phyloP scores from a whole-genome alignment of 1,140 invertebrate species.

The Akabosia matsudoensis region DNA sequence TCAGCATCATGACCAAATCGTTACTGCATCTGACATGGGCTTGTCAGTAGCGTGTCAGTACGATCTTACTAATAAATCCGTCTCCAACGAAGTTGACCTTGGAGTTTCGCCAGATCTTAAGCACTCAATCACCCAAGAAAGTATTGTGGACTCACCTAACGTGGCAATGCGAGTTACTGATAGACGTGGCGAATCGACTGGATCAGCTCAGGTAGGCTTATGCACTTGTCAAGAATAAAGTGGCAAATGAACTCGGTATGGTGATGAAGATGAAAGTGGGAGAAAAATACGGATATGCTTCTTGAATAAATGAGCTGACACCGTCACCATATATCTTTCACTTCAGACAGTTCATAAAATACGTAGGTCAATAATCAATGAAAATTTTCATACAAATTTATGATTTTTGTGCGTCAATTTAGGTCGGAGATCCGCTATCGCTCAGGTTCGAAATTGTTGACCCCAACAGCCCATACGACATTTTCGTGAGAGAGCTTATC shows the following conservation, averaged over 20 bases:
- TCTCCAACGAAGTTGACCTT: conserved; percentile 84
- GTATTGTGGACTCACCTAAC: conserved; percentile 83
- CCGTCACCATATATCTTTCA: not conserved
- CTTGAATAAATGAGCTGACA: not conserved
- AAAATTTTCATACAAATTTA: too few relatives aligned
- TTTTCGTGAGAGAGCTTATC: conserved; percentile 87
- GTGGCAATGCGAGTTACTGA: conserved; percentile 85
- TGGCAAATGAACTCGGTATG: not conserved
- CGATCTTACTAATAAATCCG: conserved; percentile 87
- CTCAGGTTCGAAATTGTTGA: conserved; percentile 88
- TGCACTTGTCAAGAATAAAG: not conserved
- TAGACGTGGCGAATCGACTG: conserved; percentile 50
- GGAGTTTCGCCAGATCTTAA: conserved; percentile 81
- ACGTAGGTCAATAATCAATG: too few relatives aligned
- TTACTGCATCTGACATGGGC: conserved; percentile 87
- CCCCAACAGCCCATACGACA: conserved; percentile 83
- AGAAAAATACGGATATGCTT: not conserved
- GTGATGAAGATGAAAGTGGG: not conserved
- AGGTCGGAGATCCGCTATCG: conserved; percentile 85
- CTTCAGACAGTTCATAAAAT: too few relatives aligned
- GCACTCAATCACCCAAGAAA: conserved; percentile 54
- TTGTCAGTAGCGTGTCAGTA: conserved; percentile 89
- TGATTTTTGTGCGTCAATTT: conserved; percentile 58
- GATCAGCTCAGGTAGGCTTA: conserved; percentile 51
- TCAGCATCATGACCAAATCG: conserved; percentile 91